Percentiles rank a stretch among this genome's conserved stretches.
Evolutionary conservation across 2,888 invertebrate species (phyloP).

Genomic region (Auanema freiburgensis): DNA sequence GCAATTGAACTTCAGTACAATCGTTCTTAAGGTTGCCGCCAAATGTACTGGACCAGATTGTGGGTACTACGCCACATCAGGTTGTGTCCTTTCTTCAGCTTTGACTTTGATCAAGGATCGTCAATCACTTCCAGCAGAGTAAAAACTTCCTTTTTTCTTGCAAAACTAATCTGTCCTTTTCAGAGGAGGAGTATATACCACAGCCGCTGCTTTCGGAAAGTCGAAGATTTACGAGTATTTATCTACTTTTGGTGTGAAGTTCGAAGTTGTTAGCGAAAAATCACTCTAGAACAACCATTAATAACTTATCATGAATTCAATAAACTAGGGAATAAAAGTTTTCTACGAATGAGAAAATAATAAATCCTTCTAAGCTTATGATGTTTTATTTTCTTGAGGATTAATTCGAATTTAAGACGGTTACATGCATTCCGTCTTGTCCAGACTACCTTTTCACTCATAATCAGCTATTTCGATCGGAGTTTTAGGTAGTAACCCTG

Average conservation of each 20-base stretch:
- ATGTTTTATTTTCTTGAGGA: no score
- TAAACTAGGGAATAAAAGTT: no score
- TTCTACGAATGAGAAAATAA: no score
- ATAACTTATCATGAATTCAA: no score
- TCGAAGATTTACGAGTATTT: conserved; percentile 79
- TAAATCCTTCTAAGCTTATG: no score
- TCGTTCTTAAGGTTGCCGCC: conserved; percentile 68
- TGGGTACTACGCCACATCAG: conserved; percentile 68
- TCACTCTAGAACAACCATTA: conserved; percentile 6
- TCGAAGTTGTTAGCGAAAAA: conserved; percentile 27
- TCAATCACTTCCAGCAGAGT: conserved; percentile 78
- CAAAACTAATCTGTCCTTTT: conserved; percentile 2
- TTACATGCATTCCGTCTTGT: no score
- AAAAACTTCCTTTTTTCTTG: conserved; percentile 59
- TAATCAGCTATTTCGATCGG: no score
- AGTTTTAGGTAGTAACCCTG: no score
- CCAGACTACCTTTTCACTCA: no score
- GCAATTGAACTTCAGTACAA: not conserved
- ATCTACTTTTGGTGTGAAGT: conserved; percentile 72
- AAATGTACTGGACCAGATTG: conserved; percentile 72
- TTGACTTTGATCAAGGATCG: conserved; percentile 77
- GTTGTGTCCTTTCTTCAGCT: conserved; percentile 76
- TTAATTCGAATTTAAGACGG: no score
- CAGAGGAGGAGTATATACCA: conserved; percentile 84
- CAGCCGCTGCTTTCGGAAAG: conserved; percentile 79